phyloP scores from a whole-genome alignment of 2,888 invertebrate genomes.

The Coenonympha arcania region DNA sequence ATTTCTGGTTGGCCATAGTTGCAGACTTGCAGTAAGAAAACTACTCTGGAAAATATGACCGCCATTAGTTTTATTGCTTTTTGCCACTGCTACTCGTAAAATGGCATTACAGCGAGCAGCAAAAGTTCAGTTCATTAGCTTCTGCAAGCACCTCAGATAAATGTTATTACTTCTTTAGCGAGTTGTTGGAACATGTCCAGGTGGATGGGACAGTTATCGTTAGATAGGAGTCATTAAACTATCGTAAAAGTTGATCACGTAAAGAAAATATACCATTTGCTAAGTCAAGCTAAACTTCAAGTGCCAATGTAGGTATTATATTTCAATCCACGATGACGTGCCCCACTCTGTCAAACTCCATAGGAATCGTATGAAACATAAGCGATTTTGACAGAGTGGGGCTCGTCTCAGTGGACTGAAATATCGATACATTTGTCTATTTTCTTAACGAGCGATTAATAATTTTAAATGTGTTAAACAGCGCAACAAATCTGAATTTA shows the following conservation, averaged over 20 bases:
- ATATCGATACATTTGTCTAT: no score
- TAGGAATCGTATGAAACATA: no score
- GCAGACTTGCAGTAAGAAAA: not conserved
- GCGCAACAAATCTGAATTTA: no score
- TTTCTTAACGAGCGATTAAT: no score
- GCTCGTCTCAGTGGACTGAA: no score
- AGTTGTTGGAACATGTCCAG: constrained; percentile 23
- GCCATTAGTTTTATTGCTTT: not conserved
- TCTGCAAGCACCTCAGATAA: constrained; percentile 20
- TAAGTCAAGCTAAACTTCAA: not conserved
- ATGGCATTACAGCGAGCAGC: constrained; percentile 13
- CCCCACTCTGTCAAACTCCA: no score
- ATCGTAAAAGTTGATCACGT: constrained; percentile 10
- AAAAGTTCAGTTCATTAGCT: constrained; percentile 24
- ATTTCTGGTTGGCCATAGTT: not conserved
- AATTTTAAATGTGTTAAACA: no score
- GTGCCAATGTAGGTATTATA: no score
- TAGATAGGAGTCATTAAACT: constrained; percentile 12
- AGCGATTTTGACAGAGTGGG: no score
- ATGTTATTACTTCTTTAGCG: constrained; percentile 24
- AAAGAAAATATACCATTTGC: not conserved
- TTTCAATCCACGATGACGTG: no score
- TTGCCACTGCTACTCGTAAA: not conserved
- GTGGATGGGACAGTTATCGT: constrained; percentile 9
- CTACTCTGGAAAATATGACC: not conserved